Conservation (phyloP, 2,113 vertebrate species). For the Chlamydotis undulata region DNA sequence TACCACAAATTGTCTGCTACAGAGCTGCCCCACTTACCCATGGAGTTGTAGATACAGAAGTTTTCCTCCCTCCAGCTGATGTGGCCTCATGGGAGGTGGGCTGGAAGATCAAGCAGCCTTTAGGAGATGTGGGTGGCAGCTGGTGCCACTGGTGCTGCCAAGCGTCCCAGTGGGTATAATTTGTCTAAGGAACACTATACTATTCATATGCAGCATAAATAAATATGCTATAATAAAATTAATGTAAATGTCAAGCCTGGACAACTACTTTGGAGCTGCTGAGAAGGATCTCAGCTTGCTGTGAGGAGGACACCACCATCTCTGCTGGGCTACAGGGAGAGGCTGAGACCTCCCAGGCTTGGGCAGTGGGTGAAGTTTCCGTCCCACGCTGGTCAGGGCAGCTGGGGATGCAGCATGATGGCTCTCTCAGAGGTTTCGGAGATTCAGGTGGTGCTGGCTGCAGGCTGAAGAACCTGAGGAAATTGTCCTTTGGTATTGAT, state of each 20-base stretch:
- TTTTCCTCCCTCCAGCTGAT: not conserved
- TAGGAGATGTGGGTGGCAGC: not conserved
- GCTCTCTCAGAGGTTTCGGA: not conserved
- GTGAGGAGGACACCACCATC: not conserved
- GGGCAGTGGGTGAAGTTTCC: not conserved
- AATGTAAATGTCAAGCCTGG: not conserved
- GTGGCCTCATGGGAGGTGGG: not conserved
- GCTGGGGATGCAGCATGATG: fast-evolving
- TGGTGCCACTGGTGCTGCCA: not conserved
- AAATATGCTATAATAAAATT: not conserved
- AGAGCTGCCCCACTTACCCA: fast-evolving
- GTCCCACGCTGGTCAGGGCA: fast-evolving
- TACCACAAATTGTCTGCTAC: not conserved
- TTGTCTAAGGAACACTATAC: not conserved
- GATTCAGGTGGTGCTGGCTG: not conserved
- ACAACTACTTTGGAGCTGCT: not conserved
- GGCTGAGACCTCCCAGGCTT: not conserved
- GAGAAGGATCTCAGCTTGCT: not conserved
- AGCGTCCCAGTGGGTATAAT: not conserved
- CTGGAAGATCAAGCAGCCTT: not conserved
- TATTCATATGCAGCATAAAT: not conserved
- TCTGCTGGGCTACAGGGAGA: not conserved
- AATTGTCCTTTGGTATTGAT: not conserved
- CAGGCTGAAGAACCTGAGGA: not conserved
- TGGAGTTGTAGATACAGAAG: not conserved